Evolutionary conservation across 2,888 invertebrate genomes (phyloP), one percentile per base, ranked within the genome.

Genomic region (Sphaeridia pumilis): DNA sequence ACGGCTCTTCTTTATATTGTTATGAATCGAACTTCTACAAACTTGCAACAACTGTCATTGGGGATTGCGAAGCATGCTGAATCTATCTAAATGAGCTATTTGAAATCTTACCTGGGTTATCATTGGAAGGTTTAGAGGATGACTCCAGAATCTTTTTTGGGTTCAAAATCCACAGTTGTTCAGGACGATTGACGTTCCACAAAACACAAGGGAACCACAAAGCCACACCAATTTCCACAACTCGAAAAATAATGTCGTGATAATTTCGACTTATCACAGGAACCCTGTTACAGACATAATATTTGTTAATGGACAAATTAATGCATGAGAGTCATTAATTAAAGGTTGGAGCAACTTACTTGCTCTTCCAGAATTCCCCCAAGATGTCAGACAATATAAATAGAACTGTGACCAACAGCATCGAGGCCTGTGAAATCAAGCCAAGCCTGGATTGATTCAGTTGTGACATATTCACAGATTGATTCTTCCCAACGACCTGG

Each of bases 181-280:
- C 88, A 46, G 92, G 92, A 55, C 77, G 74, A 55, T 89, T 88
- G 64, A 87, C 90, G 75, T 93, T 93, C 93, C 93, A 93, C 63
- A 93, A 76, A 49, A 90, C 90, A 71, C 92, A 92, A 28, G 92
- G 90, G 73, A 92, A 93, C 92, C 92, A 93, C 67, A 93, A 74
- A 65, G 87, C 87, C 55, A 90, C 89, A 7, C 90, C 92, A 66
- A 92, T 85, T 77, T 93, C 93, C 45, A 85, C 87, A 49, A 88
- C 76, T 4, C 90, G 83, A 73, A 92, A 92, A 63, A 89, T 82
- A 64, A 92, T 77, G 72, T 90, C 89, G 74, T 92, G 88, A 80
- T 87, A 87, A 73, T 92, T 92, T 67, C 90, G 82, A 24, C 88
- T 88, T 65, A 87, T 80, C 45, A 92, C 80, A 34, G 90, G 89